Evolutionary conservation across 1,140 invertebrate species (phyloP).

Genomic region (Pogonomyrmex barbatus): DNA sequence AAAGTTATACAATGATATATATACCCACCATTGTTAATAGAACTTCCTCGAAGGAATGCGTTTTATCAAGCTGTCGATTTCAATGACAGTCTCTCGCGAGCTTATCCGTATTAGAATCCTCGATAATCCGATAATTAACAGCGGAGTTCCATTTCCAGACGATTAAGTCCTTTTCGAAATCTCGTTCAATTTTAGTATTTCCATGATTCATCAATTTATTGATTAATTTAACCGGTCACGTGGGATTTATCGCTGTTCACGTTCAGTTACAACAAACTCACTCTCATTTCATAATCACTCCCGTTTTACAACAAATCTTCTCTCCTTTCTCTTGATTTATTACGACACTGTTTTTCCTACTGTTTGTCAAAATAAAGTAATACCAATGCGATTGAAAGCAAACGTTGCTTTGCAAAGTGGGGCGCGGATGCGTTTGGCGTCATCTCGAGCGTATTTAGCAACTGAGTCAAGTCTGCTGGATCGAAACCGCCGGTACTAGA

Average conservation of each 20-base stretch:
- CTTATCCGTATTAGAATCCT: neutral
- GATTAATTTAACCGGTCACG: neutral
- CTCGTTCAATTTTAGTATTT: neutral
- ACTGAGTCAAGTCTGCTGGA: conserved; percentile 56
- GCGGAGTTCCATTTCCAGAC: conserved; percentile 5
- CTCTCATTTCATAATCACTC: neutral
- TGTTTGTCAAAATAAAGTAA: neutral
- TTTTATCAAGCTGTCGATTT: conserved; percentile 14
- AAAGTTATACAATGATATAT: neutral
- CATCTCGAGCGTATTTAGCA: conserved; percentile 55
- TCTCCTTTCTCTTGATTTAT: neutral
- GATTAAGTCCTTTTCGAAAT: neutral
- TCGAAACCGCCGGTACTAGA: conserved; percentile 55
- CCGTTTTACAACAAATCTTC: neutral
- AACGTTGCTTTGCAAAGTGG: conserved; percentile 12
- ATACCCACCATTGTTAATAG: conserved; percentile 40
- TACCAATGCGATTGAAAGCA: neutral
- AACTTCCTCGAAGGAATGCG: neutral
- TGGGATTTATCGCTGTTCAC: conserved; percentile 7
- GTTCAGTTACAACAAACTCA: neutral
- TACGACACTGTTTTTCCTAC: conserved; percentile 20
- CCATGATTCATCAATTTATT: neutral
- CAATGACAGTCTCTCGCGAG: neutral
- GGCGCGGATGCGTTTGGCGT: conserved; percentile 32
- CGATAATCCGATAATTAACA: neutral